These are phyloP conservation scores for Phyllotreta striolata DNA, from an alignment of 2,888 invertebrate species.

Conservation along the genomic window DNA sequence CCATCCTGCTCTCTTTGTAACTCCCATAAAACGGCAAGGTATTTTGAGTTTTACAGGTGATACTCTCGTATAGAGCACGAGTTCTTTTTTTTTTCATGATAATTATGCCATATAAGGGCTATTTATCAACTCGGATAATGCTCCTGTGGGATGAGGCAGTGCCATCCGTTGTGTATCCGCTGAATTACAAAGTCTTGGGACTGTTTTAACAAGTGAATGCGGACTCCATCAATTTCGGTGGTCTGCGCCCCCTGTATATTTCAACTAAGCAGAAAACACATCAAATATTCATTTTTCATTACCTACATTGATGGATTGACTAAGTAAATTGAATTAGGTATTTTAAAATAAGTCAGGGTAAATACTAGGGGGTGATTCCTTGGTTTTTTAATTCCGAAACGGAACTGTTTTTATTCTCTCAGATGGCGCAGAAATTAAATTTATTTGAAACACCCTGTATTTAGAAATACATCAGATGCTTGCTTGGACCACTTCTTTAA, in stretches of 20 bases:
- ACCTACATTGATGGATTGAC: too few relatives aligned
- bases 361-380: too few relatives aligned
- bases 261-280: too few relatives aligned
- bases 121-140: conserved; percentile 36
- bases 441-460: too few relatives aligned
- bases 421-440: too few relatives aligned
- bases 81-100: conserved; percentile 34
- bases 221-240: conserved; percentile 8
- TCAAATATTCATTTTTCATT: too few relatives aligned
- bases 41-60: conserved; percentile 39
- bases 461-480: too few relatives aligned
- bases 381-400: too few relatives aligned
- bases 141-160: conserved; percentile 28
- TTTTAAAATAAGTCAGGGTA: too few relatives aligned
- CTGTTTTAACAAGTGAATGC: conserved; percentile 27
- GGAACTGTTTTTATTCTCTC: too few relatives aligned
- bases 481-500: too few relatives aligned
- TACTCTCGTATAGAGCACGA: conserved; percentile 38
- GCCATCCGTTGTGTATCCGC: conserved; percentile 25
- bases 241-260: conserved; percentile 11
- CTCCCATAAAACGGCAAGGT: conserved; percentile 36
- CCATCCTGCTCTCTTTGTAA: conserved; percentile 38
- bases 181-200: conserved; percentile 14
- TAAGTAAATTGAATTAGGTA: too few relatives aligned
- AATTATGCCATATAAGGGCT: conserved; percentile 39